phyloP scores from a whole-genome alignment of 1,140 invertebrate species.

The Caenorhabditis inopinata region DNA sequence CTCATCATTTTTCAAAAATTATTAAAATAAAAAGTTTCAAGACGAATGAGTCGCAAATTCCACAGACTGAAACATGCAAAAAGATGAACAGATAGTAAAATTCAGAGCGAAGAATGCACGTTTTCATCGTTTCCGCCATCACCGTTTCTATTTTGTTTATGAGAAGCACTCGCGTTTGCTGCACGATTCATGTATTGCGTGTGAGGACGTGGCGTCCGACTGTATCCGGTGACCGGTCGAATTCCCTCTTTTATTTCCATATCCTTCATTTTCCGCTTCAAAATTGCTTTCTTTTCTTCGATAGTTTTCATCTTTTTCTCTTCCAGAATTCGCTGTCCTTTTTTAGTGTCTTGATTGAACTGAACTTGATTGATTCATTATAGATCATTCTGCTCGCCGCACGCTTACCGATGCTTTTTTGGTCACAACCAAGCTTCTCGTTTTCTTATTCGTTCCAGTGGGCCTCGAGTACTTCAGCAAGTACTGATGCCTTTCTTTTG shows the following conservation, averaged over 20 bases:
- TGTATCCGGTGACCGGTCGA: conserved; percentile 20
- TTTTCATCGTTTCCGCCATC: no score
- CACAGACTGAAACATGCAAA: no score
- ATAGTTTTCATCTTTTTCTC: background rate
- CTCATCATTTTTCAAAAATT: no score
- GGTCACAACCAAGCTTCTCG: conserved; percentile 81
- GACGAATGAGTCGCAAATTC: no score
- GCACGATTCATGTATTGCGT: conserved; percentile 17
- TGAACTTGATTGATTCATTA: background rate
- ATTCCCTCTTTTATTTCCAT: conserved; percentile 18
- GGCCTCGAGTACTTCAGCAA: conserved; percentile 89
- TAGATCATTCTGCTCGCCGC: background rate
- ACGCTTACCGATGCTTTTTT: conserved; percentile 70
- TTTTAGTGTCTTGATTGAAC: background rate
- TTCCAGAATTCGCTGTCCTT: background rate
- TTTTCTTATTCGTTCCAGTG: conserved; percentile 79
- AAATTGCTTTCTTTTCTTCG: conserved; percentile 13
- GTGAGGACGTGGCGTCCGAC: conserved; percentile 13
- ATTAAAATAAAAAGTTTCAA: no score
- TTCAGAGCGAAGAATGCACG: no score
- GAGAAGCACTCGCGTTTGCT: background rate
- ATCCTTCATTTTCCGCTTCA: conserved; percentile 22
- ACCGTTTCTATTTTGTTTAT: background rate
- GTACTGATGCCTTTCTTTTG: conserved; percentile 79
- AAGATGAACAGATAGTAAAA: no score